Evolutionary conservation across 2,113 vertebrate genomes (phyloP), one percentile per base, ranked within the genome.

Genomic region (Nansenia antarctica): DNA sequence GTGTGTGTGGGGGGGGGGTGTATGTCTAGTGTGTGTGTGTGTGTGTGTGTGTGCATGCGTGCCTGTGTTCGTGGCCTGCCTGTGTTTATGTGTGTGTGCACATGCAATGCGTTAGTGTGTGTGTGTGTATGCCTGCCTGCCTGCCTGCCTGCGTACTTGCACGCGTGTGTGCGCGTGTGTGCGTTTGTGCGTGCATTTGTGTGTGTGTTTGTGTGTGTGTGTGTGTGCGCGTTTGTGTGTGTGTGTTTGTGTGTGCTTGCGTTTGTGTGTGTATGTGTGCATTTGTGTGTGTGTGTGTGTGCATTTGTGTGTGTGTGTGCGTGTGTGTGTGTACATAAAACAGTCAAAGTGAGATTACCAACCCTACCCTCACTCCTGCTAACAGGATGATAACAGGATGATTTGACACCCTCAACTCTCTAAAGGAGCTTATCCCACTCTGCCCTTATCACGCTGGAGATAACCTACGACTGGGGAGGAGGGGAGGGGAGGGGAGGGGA

Each of bases 141-240:
- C 32, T 24, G 35, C n/a, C 22, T 14, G 30, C 30, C 27, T 45
- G 34, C 29, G 26, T 9, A 24, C n/a, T n/a, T n/a, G 61, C 45
- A 80, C 74, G 81, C 78, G 72, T 62, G 49, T 7, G n/a, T 32
- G 59, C 31, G 8, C 31, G 57, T 32, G 57, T 34, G 57, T 39
- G 52, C 29, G 49, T 26, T 20, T n/a, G n/a, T n/a, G 62, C 18
- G n/a, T 20, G 22, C 30, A 34, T 67, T 29, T 29, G 22, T 30
- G 54, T 45, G 67, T 68, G 20, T 42, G 26, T 42, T 29, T 7
- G n/a, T n/a, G n/a, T n/a, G n/a, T n/a, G n/a, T n/a, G n/a, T n/a
- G n/a, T n/a, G n/a, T n/a, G n/a, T n/a, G 15, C n/a, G n/a, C n/a
- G n/a, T n/a, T n/a, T n/a, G n/a, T n/a, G n/a, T n/a, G 62, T 26